Percentiles rank a stretch among this genome's conserved stretches.
These are phyloP conservation scores for Caenorhabditis latens DNA, from an alignment of 1,140 invertebrate genomes.

Conservation along the genomic window DNA sequence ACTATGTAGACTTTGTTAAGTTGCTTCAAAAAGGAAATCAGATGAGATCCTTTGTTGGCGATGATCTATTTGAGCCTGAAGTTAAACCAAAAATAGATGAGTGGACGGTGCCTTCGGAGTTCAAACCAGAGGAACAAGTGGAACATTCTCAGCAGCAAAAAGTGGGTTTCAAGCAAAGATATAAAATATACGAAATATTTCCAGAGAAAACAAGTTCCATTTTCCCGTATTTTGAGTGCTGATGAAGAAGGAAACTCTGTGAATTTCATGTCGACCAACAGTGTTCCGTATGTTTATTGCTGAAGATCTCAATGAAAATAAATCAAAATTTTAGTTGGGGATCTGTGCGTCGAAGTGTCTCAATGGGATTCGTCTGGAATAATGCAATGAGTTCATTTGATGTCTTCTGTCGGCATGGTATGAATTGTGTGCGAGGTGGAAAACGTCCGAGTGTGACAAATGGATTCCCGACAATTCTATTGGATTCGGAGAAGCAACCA, in stretches of 20 bases:
- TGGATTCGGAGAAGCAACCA: not conserved
- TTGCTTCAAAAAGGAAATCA: constrained; percentile 22
- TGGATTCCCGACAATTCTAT: constrained; percentile 26
- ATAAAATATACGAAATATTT: not conserved
- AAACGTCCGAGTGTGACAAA: constrained; percentile 33
- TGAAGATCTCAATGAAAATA: not conserved
- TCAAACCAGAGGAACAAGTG: constrained; percentile 21
- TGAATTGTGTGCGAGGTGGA: constrained; percentile 15
- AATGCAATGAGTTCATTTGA: constrained; percentile 45
- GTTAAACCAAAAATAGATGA: constrained; percentile 45
- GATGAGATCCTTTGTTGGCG: not conserved
- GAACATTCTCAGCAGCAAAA: not conserved
- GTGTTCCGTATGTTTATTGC: not conserved
- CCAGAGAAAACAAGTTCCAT: constrained; percentile 11
- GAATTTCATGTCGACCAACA: constrained; percentile 20
- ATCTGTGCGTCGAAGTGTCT: not conserved
- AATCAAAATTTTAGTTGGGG: not conserved
- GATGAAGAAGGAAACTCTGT: constrained; percentile 39
- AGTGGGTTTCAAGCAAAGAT: not conserved
- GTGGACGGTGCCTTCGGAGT: not conserved
- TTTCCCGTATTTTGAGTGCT: constrained; percentile 15
- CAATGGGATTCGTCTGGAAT: constrained; percentile 40
- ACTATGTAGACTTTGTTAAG: constrained; percentile 25
- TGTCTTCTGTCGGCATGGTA: constrained; percentile 29
- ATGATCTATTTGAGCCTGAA: constrained; percentile 41